Evolutionary conservation across 2,113 vertebrate genomes (phyloP), one percentile per base, ranked within the genome.

Genomic region (Zosterops lateralis): DNA sequence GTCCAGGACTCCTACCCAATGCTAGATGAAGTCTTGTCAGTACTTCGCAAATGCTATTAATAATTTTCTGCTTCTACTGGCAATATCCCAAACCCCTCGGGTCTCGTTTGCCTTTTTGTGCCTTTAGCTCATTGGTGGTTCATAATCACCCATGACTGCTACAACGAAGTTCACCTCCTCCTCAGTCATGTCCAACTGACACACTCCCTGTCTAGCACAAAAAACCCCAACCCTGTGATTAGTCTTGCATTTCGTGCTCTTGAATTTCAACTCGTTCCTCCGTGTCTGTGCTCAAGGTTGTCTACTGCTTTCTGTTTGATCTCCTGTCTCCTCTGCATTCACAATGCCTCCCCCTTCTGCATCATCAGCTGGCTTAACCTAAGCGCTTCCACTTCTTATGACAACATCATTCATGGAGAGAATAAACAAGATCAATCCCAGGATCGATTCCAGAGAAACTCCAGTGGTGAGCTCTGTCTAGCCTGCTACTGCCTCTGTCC

Each of bases 291-390:
- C 60, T 93, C 96, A 96, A 95, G 96, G 95, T 94, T 96, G 92
- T 95, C 95, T 95, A 93, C 90, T 86, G 85, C 90, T 80, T 91
- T 94, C 74, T 94, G 87, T 92, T 94, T 93, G 95, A 94, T 96
- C 85, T 94, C 64, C 60, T 3, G 12, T 94, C 93, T 94, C 85
- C 72, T 95, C 92, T 96, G 96, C 83, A 95, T 96, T 94, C 92
- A 95, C 85, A 93, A 83, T 92, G 85, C 93, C 88, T 92, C 85
- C 64, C 72, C 24, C 47, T 93, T 51, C 85, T 96, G 95, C 93
- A 79, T 96, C 96, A 96, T 92, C 93, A 44, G 61, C 95, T 84
- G 80, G 85, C 88, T 95, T 92, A 92, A 83, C 88, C 65, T 85
- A 73, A 95, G 92, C 20, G 8, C 96, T 88, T 86, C 88, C 92